These are phyloP conservation scores for Monopterus albus DNA, from an alignment of 2,113 vertebrate genomes.

Conservation along the genomic window DNA sequence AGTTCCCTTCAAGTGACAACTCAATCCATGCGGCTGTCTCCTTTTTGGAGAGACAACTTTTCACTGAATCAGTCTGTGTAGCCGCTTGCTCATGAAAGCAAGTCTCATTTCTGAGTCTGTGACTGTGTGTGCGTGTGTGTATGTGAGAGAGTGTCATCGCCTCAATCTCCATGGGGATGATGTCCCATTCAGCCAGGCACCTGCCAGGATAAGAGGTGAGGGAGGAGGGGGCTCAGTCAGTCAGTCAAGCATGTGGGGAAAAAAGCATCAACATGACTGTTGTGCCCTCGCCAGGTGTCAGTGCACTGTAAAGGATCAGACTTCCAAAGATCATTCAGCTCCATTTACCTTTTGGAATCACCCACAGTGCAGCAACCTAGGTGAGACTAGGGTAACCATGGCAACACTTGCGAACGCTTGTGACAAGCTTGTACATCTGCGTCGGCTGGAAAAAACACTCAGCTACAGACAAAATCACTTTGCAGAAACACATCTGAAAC, in stretches of 20 bases:
- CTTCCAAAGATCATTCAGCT: constrained; percentile 69
- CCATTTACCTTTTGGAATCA: constrained; percentile 72
- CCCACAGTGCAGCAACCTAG: constrained; percentile 43
- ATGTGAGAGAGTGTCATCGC: constrained; percentile 17
- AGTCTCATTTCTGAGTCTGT: constrained; percentile 44
- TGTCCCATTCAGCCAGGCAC: constrained; percentile 65
- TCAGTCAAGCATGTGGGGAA: constrained; percentile 38
- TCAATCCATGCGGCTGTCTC: constrained; percentile 47
- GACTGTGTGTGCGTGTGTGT: constrained; percentile 8
- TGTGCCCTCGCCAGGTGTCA: constrained; percentile 57
- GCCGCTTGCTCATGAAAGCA: constrained; percentile 35
- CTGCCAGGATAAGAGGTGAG: constrained; percentile 65
- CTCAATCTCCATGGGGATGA: constrained; percentile 65
- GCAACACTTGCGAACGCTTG: constrained; percentile 30
- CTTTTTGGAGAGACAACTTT: constrained; percentile 36
- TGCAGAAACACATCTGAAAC: constrained; percentile 15
- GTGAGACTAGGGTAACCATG: constrained; percentile 55
- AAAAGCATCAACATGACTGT: constrained; percentile 44
- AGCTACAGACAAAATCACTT: constrained; percentile 22
- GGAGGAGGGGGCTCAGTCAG: constrained; percentile 31
- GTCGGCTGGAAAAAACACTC: constrained; percentile 15
- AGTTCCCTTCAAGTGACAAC: constrained; percentile 47
- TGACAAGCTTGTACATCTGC: constrained; percentile 38
- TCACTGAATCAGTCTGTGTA: constrained; percentile 34
- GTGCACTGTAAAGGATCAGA: constrained; percentile 57